A percentile compares a stretch with the other conserved stretches of the same genome.
Evolutionary conservation across 2,888 invertebrate genomes (phyloP).

Genomic region (Muscina levida): DNA sequence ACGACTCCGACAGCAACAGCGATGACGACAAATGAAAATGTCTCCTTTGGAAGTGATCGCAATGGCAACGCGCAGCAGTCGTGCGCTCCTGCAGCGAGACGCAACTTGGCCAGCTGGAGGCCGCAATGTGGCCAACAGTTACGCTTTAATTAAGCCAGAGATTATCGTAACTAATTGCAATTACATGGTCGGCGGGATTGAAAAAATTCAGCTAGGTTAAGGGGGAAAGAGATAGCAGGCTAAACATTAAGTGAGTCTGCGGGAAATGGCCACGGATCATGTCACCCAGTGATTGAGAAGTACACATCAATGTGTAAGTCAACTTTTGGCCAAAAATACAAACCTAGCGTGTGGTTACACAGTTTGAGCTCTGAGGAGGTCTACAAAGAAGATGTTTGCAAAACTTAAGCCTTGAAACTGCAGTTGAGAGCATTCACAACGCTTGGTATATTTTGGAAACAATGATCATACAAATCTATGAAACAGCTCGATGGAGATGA

Average conservation of each 20-base stretch:
- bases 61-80: background rate
- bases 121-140: conserved; percentile 63
- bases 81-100: conserved; percentile 27
- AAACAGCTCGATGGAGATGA: conserved; percentile 4
- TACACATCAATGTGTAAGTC: conserved; percentile 19
- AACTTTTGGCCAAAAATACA: conserved; percentile 53
- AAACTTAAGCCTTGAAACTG: conserved; percentile 55
- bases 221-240: background rate
- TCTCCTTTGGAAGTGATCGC: conserved; percentile 23
- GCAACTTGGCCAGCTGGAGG: conserved; percentile 56
- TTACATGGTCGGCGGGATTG: conserved; percentile 60
- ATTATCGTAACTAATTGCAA: conserved; percentile 65
- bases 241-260: background rate
- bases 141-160: conserved; percentile 64
- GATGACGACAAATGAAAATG: conserved; percentile 49
- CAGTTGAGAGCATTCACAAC: conserved; percentile 50
- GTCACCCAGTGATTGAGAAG: conserved; percentile 23
- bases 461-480: conserved; percentile 34
- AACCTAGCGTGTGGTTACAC: conserved; percentile 55
- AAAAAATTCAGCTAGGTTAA: conserved; percentile 41
- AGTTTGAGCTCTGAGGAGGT: conserved; percentile 47
- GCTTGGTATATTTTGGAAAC: conserved; percentile 15
- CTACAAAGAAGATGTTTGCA: conserved; percentile 43
- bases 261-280: background rate
- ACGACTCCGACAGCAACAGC: conserved; percentile 35